These are phyloP conservation scores for Ochropleura plecta DNA, from an alignment of 2,888 invertebrate genomes.

Conservation along the genomic window DNA sequence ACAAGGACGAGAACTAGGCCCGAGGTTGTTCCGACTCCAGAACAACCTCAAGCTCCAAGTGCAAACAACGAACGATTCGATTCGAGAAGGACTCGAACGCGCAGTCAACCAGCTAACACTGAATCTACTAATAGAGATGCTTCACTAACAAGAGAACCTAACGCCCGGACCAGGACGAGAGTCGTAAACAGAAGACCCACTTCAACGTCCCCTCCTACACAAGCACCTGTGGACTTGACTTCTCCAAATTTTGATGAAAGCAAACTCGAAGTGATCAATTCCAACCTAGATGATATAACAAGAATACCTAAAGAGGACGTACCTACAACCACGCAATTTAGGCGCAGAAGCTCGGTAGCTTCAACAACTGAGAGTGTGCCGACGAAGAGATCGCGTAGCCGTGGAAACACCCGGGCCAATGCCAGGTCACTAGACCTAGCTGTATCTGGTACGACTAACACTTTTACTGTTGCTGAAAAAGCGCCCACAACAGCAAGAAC, in stretches of 20 bases:
- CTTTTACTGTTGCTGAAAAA: conserved; percentile 78
- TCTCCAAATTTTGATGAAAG: conserved; percentile 75
- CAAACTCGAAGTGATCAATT: conserved; percentile 78
- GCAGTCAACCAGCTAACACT: conserved; percentile 74
- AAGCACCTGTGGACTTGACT: conserved; percentile 69
- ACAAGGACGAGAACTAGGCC: conserved; percentile 79
- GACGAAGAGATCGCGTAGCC: conserved; percentile 74
- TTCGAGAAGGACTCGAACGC: conserved; percentile 84
- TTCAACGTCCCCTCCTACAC: conserved; percentile 68
- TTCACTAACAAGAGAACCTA: conserved; percentile 73
- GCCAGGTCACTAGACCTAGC: conserved; percentile 78
- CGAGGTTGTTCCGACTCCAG: conserved; percentile 67
- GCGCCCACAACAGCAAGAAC: conserved; percentile 80
- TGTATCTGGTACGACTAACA: conserved; percentile 83
- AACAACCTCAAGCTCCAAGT: conserved; percentile 69
- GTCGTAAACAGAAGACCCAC: conserved; percentile 67
- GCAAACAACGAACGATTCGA: conserved; percentile 83
- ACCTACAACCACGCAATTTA: conserved; percentile 74
- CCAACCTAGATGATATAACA: conserved; percentile 76
- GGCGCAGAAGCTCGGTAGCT: conserved; percentile 76
- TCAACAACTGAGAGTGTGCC: conserved; percentile 73
- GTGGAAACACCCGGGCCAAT: conserved; percentile 77
- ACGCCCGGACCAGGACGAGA: conserved; percentile 75
- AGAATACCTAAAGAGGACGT: conserved; percentile 75
- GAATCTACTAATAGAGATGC: conserved; percentile 68